Evolutionary conservation across 35 echinoderm and acorn worm genomes (phyloP).

Genomic region (Ophioderma brevispina): DNA sequence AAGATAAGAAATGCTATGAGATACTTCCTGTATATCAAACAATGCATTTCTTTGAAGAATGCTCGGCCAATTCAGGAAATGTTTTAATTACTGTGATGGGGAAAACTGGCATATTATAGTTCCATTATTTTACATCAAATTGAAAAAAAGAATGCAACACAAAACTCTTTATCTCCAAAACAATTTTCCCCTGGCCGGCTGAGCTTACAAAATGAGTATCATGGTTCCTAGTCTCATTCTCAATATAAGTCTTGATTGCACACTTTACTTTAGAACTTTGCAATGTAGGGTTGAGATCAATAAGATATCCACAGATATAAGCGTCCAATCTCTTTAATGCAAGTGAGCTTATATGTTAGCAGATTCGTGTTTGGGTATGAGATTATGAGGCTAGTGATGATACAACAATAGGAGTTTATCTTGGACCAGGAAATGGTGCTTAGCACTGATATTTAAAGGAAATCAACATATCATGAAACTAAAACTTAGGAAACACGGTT

Average conservation of each 20-base stretch:
- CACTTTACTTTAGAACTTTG: too few relatives aligned
- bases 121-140: neutral
- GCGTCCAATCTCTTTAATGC: too few relatives aligned
- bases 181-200: neutral
- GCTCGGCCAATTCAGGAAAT: neutral
- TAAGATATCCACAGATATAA: too few relatives aligned
- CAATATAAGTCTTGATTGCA: too few relatives aligned
- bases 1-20: neutral
- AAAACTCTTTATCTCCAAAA: neutral
- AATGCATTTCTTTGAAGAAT: neutral
- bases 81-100: neutral
- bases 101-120: neutral
- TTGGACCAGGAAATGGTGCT: neutral
- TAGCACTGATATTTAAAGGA: neutral
- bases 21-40: neutral
- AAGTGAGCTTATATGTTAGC: too few relatives aligned
- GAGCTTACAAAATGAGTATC: too few relatives aligned
- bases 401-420: neutral
- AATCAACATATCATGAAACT: slow-evolving; percentile 1
- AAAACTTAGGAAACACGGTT: neutral
- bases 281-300: too few relatives aligned
- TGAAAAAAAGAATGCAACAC: neutral
- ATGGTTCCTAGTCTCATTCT: too few relatives aligned
- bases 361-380: too few relatives aligned
- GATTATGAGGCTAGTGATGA: too few relatives aligned